A percentile compares a stretch with the other conserved stretches of the same genome.
phyloP scores from a whole-genome alignment of 2,888 invertebrate species.

The Pollenia angustigena region DNA sequence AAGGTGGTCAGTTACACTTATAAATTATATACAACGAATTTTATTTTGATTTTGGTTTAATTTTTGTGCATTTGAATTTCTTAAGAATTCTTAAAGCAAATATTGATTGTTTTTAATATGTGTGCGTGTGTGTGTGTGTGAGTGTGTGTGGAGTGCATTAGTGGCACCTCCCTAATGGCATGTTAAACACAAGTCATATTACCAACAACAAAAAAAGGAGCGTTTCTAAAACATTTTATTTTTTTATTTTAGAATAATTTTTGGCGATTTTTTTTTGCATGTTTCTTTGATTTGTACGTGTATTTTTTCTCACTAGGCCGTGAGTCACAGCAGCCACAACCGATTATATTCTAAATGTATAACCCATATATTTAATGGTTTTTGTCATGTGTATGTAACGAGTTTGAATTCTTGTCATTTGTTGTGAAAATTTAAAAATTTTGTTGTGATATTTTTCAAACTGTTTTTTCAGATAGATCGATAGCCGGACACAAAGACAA shows the following conservation, averaged over 20 bases:
- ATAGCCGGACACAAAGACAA: background rate
- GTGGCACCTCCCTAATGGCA: constrained; percentile 71
- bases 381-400: constrained; percentile 63
- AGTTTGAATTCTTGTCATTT: constrained; percentile 64
- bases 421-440: constrained; percentile 62
- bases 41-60: background rate
- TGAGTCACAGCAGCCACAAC: constrained; percentile 67
- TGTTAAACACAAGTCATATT: constrained; percentile 69
- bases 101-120: constrained; percentile 46
- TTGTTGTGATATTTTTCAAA: constrained; percentile 61
- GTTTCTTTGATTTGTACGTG: background rate
- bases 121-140: constrained; percentile 38
- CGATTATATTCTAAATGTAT: constrained; percentile 55
- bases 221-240: constrained; percentile 67
- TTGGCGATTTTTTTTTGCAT: constrained; percentile 42
- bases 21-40: constrained; percentile 26
- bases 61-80: constrained; percentile 2
- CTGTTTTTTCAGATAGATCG: constrained; percentile 9
- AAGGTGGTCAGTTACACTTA: constrained; percentile 60
- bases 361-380: constrained; percentile 62
- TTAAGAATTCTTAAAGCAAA: constrained; percentile 18
- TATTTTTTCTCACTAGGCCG: constrained; percentile 35
- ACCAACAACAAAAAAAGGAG: constrained; percentile 61
- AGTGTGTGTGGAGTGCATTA: constrained; percentile 65
- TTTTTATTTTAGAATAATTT: constrained; percentile 44